Conservation (phyloP, 2,888 invertebrate species). For the Eledona agricola region DNA sequence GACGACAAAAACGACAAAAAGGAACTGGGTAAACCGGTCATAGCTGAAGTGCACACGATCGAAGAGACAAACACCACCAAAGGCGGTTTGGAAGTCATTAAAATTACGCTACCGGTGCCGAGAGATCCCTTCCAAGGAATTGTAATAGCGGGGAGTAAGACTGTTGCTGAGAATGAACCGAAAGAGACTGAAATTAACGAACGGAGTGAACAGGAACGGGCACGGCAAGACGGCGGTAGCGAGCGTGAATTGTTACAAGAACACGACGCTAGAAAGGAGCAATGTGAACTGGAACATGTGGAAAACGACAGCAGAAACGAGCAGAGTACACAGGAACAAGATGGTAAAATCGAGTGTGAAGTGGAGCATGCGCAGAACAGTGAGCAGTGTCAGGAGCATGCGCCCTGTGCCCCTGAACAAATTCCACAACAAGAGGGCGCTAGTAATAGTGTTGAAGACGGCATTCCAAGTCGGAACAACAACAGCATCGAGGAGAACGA, state of each 20-base stretch:
- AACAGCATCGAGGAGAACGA: slow-evolving; percentile 2
- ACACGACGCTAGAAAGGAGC: neutral
- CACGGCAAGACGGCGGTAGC: neutral
- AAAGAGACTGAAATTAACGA: neutral
- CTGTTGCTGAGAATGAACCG: neutral
- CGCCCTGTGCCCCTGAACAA: too few species aligned
- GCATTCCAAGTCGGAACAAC: too few species aligned
- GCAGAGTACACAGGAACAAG: too few species aligned
- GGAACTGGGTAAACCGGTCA: slow-evolving; percentile 28
- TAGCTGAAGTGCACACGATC: slow-evolving; percentile 28
- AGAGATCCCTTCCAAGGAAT: neutral
- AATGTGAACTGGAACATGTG: neutral
- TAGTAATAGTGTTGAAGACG: neutral
- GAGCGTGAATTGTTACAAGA: neutral
- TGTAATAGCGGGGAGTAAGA: neutral
- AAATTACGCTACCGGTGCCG: slow-evolving; percentile 13
- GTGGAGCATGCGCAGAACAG: too few species aligned
- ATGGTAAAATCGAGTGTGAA: too few species aligned
- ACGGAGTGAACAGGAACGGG: neutral
- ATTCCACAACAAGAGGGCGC: neutral
- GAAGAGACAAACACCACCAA: slow-evolving; percentile 14
- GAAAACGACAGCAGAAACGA: neutral
- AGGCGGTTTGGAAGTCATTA: slow-evolving; percentile 34
- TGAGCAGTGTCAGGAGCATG: too few species aligned
- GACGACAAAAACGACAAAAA: slow-evolving; percentile 28